Evolutionary conservation across 2,113 vertebrate genomes (phyloP).

Genomic region (Lagenorhynchus albirostris): DNA sequence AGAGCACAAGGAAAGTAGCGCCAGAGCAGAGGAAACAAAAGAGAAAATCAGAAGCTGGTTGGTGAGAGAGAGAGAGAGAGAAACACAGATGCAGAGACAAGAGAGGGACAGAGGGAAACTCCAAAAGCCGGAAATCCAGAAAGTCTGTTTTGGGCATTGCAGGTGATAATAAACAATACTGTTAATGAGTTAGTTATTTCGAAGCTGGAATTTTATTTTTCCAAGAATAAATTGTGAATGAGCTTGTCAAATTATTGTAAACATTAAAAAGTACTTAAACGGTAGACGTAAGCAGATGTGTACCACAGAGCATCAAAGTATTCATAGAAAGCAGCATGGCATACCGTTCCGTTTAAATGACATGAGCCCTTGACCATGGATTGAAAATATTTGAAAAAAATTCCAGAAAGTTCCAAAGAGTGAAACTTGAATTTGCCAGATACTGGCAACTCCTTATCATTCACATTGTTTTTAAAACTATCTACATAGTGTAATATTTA

Average conservation of each 20-base stretch:
- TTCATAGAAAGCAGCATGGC: neutral
- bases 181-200: neutral
- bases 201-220: neutral
- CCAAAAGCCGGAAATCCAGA: fast-evolving
- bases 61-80: no score
- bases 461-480: neutral
- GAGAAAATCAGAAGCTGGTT: neutral
- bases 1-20: fast-evolving
- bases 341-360: fast-evolving
- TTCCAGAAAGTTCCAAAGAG: neutral
- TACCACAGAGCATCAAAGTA: fast-evolving
- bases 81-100: fast-evolving
- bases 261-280: neutral
- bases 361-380: fast-evolving
- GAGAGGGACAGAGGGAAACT: no score
- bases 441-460: neutral
- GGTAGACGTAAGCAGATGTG: no score
- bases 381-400: neutral
- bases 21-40: no score
- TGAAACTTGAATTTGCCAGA: neutral
- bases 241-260: neutral
- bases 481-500: neutral
- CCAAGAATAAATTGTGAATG: neutral
- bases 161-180: neutral
- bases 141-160: fast-evolving